Percentiles rank a stretch among this genome's conserved stretches.
Conservation (phyloP, 2,113 vertebrate genomes). For the Pseudorhombus dupliciocellatus region DNA sequence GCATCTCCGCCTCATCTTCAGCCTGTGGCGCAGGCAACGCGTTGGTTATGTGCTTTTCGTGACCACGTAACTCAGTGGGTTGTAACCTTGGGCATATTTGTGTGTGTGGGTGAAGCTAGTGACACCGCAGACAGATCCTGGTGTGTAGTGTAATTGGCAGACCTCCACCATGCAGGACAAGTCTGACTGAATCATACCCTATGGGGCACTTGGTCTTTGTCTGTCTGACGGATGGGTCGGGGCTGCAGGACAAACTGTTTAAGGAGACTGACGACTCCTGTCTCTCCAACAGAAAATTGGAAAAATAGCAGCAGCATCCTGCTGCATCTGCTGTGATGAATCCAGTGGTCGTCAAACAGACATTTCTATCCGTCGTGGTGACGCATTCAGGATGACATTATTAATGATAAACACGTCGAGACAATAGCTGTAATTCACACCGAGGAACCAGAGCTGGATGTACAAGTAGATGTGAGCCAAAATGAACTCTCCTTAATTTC, state of each 20-base stretch:
- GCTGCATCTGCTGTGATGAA: slow-evolving; percentile 19
- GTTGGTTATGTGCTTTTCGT: slow-evolving; percentile 16
- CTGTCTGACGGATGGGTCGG: slow-evolving; percentile 48
- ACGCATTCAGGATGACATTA: background rate
- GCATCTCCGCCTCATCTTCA: slow-evolving; percentile 7
- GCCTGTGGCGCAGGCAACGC: slow-evolving; percentile 1
- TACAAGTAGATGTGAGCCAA: slow-evolving; percentile 41
- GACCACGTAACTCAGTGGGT: slow-evolving; percentile 29
- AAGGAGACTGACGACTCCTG: slow-evolving; percentile 6
- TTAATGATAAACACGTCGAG: slow-evolving; percentile 15
- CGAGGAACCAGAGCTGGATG: slow-evolving; percentile 31
- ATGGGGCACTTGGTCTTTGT: slow-evolving; percentile 47
- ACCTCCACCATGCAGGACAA: slow-evolving; percentile 31
- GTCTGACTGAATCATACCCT: slow-evolving; percentile 55
- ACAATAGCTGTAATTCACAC: slow-evolving; percentile 28
- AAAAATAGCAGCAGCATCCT: slow-evolving; percentile 5
- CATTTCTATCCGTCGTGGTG: slow-evolving; percentile 7
- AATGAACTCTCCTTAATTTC: slow-evolving; percentile 60
- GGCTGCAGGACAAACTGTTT: slow-evolving; percentile 21
- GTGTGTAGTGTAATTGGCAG: slow-evolving; percentile 32
- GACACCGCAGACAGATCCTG: slow-evolving; percentile 41
- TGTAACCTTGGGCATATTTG: slow-evolving; percentile 30
- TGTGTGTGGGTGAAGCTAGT: slow-evolving; percentile 7
- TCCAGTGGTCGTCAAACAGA: background rate
- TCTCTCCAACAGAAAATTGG: background rate